These are phyloP conservation scores for Neoascia interrupta DNA, from an alignment of 2,888 invertebrate genomes.

Conservation along the genomic window DNA sequence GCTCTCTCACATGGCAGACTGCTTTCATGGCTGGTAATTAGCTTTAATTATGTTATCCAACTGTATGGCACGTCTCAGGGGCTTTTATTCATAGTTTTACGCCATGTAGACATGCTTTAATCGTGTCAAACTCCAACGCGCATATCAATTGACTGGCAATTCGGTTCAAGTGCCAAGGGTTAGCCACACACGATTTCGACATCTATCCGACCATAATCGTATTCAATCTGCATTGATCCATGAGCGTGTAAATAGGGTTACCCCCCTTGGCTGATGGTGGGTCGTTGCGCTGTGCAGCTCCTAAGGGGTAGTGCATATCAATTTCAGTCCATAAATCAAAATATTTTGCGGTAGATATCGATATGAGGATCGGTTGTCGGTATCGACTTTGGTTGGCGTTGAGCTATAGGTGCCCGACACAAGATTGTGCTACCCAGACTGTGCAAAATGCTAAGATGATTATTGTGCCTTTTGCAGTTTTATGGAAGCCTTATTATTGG, in stretches of 20 bases:
- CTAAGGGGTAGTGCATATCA: constrained; percentile 28
- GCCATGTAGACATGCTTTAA: constrained; percentile 15
- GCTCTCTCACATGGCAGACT: constrained; percentile 21
- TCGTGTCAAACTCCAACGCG: constrained; percentile 56
- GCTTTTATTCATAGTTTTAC: too few species aligned
- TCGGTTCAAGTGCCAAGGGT: constrained; percentile 64
- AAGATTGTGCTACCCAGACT: too few species aligned
- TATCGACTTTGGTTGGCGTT: constrained; percentile 55
- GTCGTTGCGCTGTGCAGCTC: background rate
- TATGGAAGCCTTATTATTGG: background rate
- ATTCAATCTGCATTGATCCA: constrained; percentile 47
- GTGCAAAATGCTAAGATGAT: too few species aligned
- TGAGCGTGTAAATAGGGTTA: constrained; percentile 37
- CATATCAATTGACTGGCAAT: constrained; percentile 52
- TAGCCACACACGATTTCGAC: constrained; percentile 53
- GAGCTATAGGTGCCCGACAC: too few species aligned
- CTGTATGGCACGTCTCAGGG: constrained; percentile 35
- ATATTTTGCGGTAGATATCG: constrained; percentile 39
- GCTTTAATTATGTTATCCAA: constrained; percentile 50
- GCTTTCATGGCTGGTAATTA: constrained; percentile 61
- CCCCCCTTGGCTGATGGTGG: constrained; percentile 17
- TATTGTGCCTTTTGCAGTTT: too few species aligned
- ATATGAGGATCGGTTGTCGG: constrained; percentile 32
- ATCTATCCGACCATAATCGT: constrained; percentile 44
- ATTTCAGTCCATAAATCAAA: constrained; percentile 30